phyloP scores from a whole-genome alignment of 2,888 invertebrate genomes.

The Sphaeridia pumilis region DNA sequence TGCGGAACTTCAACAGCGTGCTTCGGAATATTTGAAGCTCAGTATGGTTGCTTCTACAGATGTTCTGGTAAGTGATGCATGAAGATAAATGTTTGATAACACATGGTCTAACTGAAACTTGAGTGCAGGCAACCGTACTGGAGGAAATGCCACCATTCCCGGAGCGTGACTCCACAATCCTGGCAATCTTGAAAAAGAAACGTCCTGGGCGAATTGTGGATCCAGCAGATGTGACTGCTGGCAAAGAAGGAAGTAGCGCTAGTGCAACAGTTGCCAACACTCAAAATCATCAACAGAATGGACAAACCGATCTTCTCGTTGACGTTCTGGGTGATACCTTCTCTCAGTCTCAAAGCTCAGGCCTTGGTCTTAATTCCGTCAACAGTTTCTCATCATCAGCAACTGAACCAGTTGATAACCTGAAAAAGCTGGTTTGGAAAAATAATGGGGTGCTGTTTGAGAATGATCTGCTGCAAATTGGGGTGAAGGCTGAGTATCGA shows the following conservation, averaged over 20 bases:
- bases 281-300: constrained; percentile 22
- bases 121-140: constrained; percentile 78
- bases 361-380: constrained; percentile 7
- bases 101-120: not conserved
- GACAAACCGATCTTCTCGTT: constrained; percentile 57
- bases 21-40: constrained; percentile 92
- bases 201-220: constrained; percentile 91
- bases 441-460: constrained; percentile 98
- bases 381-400: constrained; percentile 9
- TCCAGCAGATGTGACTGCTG: constrained; percentile 51
- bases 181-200: constrained; percentile 96
- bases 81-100: not conserved
- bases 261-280: constrained; percentile 47
- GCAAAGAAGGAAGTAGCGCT: constrained; percentile 11
- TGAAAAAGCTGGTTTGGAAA: constrained; percentile 90
- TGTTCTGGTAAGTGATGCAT: constrained; percentile 55
- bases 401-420: constrained; percentile 62
- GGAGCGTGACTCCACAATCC: constrained; percentile 92
- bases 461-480: constrained; percentile 93
- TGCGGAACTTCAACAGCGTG: constrained; percentile 95
- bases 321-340: constrained; percentile 88
- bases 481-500: constrained; percentile 92
- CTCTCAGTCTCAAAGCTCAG: constrained; percentile 45
- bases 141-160: constrained; percentile 99
- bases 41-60: constrained; percentile 93